Evolutionary conservation across 2,113 vertebrate species (phyloP).

Genomic region (Mirza zaza): DNA sequence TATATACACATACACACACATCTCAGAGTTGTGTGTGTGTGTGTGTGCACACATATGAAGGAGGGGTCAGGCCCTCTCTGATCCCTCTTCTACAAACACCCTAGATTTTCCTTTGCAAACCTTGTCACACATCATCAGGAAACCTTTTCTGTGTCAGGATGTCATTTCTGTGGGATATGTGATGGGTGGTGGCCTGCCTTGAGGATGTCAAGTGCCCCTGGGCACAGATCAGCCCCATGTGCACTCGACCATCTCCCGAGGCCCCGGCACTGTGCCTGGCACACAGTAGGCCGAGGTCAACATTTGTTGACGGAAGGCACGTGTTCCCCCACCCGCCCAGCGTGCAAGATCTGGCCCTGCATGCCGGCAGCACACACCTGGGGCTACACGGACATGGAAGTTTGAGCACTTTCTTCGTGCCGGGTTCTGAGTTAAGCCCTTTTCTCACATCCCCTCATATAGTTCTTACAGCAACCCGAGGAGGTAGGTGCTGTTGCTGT

Average conservation of each 20-base stretch:
- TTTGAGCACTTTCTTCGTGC: neutral
- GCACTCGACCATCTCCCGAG: neutral
- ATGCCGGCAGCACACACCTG: rapidly evolving
- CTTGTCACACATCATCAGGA: neutral
- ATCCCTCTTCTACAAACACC: neutral
- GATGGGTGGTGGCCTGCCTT: neutral
- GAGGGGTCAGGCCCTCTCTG: neutral
- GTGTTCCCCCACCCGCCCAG: neutral
- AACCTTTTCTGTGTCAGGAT: neutral
- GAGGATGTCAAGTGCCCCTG: neutral
- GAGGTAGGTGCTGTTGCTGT: neutral
- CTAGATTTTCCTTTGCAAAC: neutral
- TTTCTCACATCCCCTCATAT: neutral
- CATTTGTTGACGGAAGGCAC: neutral
- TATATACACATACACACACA: neutral
- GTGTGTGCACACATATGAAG: neutral
- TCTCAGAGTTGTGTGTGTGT: too few relatives aligned
- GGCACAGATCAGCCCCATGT: neutral
- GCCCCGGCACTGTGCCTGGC: neutral
- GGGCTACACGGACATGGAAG: rapidly evolving
- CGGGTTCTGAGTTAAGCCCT: neutral
- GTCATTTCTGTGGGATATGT: neutral
- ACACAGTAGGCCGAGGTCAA: neutral
- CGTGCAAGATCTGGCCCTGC: neutral
- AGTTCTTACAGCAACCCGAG: neutral